phyloP scores from a whole-genome alignment of 2,888 invertebrate species.

The Oligia fasciuncula region DNA sequence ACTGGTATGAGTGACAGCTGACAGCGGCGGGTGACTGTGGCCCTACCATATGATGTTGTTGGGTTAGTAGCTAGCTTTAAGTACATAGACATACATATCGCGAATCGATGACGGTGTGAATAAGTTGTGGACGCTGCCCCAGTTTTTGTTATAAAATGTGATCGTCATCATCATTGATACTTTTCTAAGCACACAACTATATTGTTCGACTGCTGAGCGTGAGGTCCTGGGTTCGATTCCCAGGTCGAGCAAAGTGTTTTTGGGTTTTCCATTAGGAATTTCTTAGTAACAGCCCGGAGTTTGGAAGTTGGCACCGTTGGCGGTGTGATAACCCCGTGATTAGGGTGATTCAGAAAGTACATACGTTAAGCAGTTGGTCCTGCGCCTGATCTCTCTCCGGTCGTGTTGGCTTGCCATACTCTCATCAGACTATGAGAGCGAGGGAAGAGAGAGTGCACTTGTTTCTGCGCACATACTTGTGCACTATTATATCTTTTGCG shows the following conservation, averaged over 20 bases:
- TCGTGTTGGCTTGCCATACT: too few relatives aligned
- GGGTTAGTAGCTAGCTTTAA: constrained; percentile 43
- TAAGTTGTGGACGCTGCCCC: neutral
- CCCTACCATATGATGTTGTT: constrained; percentile 53
- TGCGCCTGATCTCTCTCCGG: neutral
- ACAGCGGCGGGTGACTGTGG: constrained; percentile 71
- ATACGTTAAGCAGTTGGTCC: neutral
- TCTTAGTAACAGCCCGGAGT: neutral
- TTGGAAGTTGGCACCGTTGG: neutral
- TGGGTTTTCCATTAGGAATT: neutral
- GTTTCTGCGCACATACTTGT: too few relatives aligned
- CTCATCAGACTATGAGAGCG: neutral
- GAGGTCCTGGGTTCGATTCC: neutral
- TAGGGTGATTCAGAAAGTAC: neutral
- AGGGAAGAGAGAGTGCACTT: neutral
- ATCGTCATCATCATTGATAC: neutral
- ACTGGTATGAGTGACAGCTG: constrained; percentile 81
- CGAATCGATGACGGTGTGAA: constrained; percentile 16
- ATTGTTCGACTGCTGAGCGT: neutral
- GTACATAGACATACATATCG: constrained; percentile 31
- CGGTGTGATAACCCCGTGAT: neutral
- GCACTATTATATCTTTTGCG: too few relatives aligned
- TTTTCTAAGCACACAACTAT: neutral
- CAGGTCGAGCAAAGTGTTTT: neutral
- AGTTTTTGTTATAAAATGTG: neutral